Conservation (phyloP, 2,888 invertebrate genomes). For the Linnaemya vulpina region DNA sequence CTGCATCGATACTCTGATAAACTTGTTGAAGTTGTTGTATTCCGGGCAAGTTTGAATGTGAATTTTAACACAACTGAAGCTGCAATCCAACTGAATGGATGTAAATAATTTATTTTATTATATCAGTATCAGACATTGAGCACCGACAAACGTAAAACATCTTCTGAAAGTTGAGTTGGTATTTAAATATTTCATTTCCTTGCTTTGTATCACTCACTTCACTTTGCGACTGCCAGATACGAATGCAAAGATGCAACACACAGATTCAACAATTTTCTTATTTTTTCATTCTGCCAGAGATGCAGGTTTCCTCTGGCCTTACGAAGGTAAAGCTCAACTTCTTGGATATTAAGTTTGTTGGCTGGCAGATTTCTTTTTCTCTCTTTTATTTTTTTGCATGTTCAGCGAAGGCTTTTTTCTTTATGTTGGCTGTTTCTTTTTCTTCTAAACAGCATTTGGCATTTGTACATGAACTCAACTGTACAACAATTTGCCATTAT, state of each 20-base stretch:
- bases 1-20: slow-evolving; percentile 41
- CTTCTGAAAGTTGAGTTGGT: slow-evolving; percentile 57
- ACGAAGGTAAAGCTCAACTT: slow-evolving; percentile 56
- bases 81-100: slow-evolving; percentile 48
- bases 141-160: slow-evolving; percentile 49
- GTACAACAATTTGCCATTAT: slow-evolving; percentile 71
- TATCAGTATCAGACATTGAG: slow-evolving; percentile 50
- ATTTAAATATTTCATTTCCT: slow-evolving; percentile 68
- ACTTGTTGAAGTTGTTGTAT: slow-evolving; percentile 33
- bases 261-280: slow-evolving; percentile 4
- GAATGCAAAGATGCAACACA: not conserved
- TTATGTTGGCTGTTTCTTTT: slow-evolving; percentile 24
- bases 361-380: slow-evolving; percentile 24
- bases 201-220: slow-evolving; percentile 36
- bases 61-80: slow-evolving; percentile 12
- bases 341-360: slow-evolving; percentile 31
- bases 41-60: slow-evolving; percentile 12
- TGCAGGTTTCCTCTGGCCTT: slow-evolving; percentile 66
- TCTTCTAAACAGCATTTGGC: slow-evolving; percentile 53
- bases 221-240: slow-evolving; percentile 17
- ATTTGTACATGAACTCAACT: slow-evolving; percentile 59
- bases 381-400: slow-evolving; percentile 10
- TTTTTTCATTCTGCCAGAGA: slow-evolving; percentile 64
- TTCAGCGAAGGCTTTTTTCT: slow-evolving; percentile 31
- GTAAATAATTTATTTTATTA: slow-evolving; percentile 67